Base-by-base conservation (phyloP, 2,797 vertebrate genomes). In the Botia kubotai region DNA sequence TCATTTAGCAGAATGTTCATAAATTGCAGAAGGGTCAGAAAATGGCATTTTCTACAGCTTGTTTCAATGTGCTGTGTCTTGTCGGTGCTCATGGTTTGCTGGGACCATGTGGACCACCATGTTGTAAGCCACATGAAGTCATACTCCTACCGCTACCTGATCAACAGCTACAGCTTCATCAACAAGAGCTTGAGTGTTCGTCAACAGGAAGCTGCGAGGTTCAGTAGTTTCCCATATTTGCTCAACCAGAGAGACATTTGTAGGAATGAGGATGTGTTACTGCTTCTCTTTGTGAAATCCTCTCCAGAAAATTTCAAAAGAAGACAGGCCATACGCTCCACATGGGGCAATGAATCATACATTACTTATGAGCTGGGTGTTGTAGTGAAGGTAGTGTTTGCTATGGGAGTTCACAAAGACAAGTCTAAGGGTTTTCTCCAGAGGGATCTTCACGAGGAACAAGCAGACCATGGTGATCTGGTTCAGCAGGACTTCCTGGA, bases 401-500 rank as follows among this genome's bases (percentile, higher is more conserved):
- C 90, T 58, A 90, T 98, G 43, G 97, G 97, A 6, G 84, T 77
- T 6, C 89, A 93, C 68, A 78, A 84, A 4, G 65, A 89, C 23
- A 69, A 62, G 0, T 8, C n/a, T 46, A 87, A 92, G 48, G 62
- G 67, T n/a, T 7, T 60, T 2, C 50, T 88, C 4, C 96, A 97
- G 86, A 87, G 33, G 2, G 75, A 89, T 0, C 91, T 99, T 75
- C 69, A 88, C 8, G 55, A 75, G 29, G 97, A 99, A 92, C 93
- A 97, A 81, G 60, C 33, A 7, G 57, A 46, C 39, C 87, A 95
- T 3, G 76, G 23, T 0, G 97, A 99, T 77, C 88, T 98, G 81
- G 93, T 98, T 85, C 97, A 99, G 88, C 96, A 96, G 90, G 92
- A 96, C 82, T 99, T 98, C 84, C 48, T 90, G 8, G 97, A 99